Base-by-base conservation (phyloP, 2,797 vertebrate genomes). In the Acestrorhynchus altus region DNA sequence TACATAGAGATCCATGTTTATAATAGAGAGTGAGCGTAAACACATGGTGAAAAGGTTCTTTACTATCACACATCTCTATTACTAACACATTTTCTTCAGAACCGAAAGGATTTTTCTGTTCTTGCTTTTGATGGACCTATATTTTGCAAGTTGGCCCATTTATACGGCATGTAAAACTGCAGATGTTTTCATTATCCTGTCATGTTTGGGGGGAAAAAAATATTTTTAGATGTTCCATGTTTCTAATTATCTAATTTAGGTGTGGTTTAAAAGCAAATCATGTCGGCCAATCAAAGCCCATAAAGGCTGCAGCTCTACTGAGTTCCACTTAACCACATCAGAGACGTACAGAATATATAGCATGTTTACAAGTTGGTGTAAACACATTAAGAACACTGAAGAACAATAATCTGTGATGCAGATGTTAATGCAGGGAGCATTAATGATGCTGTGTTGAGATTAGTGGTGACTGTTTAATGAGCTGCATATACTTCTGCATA, bases 171-270 rank as follows among this genome's bases (percentile, higher is more conserved):
- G 52, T 54, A 54, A 42, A 15, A 4, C 9, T 51, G 24, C n/a
- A 68, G 10, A 66, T 60, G 1, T 35, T 46, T 16, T 46, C 31
- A 28, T 76, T 68, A 5, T 15, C 1, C 31, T 26, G 28, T 9
- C n/a, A n/a, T 4, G 18, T 39, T 20, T 63, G 6, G 13, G 18
- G 40, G 18, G 63, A 47, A 18, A 28, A 28, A 49, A 13, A 15
- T 79, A 88, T 84, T 81, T 79, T 31, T 84, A 81, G 80, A 86
- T 76, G 83, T 35, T 47, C 68, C 81, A 82, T 46, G 82, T 84
- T 91, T 90, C 28, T 89, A 90, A 92, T 92, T 90, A 87, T 86
- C 83, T 76, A 89, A 87, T 89, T 85, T 84, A 80, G 26, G 86
- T 82, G 65, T 83, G 88, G 92, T 90, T 83, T 82, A 83, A 87